Conservation (phyloP, 30 jellyfish, hydroid and myxozoan genomes). For the Clytia hemisphaerica region DNA sequence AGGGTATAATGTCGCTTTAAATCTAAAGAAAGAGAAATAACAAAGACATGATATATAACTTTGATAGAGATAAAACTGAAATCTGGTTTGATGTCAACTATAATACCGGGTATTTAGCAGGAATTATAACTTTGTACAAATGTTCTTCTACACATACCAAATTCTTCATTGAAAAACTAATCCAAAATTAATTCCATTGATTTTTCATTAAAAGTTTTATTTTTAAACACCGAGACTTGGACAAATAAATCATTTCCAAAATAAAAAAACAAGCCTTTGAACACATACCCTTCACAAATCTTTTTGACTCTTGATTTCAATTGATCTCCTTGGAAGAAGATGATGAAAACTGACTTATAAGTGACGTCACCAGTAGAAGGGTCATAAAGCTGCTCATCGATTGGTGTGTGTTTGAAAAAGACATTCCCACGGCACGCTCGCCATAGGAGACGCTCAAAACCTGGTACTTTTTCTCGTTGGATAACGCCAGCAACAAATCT, state of each 20-base stretch:
- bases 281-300: conserved; percentile 88
- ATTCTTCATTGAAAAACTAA: neutral
- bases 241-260: too few relatives aligned
- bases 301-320: conserved; percentile 74
- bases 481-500: conserved; percentile 93
- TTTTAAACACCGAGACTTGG: too few relatives aligned
- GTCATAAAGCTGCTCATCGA: conserved; percentile 69
- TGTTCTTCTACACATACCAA: too few relatives aligned
- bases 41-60: too few relatives aligned
- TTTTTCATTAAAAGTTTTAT: too few relatives aligned
- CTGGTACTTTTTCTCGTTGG: conserved; percentile 62
- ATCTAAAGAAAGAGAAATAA: conserved; percentile 34
- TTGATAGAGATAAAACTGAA: too few relatives aligned
- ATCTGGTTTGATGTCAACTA: too few relatives aligned
- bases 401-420: conserved; percentile 72
- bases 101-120: too few relatives aligned
- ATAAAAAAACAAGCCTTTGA: too few relatives aligned
- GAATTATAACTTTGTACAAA: too few relatives aligned
- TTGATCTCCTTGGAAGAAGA: conserved; percentile 91
- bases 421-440: conserved; percentile 93
- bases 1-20: conserved; percentile 81
- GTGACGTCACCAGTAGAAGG: conserved; percentile 78
- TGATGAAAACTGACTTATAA: conserved; percentile 75
- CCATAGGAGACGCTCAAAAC: conserved; percentile 83
- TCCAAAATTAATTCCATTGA: neutral